phyloP scores from a whole-genome alignment of 2,797 vertebrate species.

The Lophius americanus region DNA sequence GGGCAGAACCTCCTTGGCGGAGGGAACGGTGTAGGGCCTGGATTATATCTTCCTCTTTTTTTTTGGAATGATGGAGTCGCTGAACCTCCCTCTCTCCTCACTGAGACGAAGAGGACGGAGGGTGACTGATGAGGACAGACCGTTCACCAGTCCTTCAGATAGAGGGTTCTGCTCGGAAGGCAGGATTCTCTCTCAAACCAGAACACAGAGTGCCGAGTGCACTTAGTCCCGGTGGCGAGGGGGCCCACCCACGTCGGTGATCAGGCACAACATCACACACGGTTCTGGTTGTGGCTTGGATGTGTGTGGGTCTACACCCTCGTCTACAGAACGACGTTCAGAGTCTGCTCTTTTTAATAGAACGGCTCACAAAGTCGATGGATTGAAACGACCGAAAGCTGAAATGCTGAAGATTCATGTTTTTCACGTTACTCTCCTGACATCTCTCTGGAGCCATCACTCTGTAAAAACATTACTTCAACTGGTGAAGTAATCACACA shows the following conservation, averaged over 20 bases:
- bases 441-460: too few species aligned
- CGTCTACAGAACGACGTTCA: neutral
- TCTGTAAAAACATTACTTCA: too few species aligned
- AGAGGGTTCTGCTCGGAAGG: conserved; percentile 24
- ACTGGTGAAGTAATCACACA: too few species aligned
- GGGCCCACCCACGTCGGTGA: conserved; percentile 26
- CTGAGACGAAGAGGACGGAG: conserved; percentile 4
- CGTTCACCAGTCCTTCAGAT: conserved; percentile 33
- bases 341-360: neutral
- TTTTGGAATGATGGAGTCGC: conserved; percentile 7
- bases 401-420: neutral
- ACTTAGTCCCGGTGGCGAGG: conserved; percentile 24
- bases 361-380: neutral
- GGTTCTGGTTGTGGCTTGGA: conserved; percentile 3
- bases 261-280: conserved; percentile 17
- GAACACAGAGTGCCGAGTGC: conserved; percentile 37
- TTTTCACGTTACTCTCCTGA: too few species aligned
- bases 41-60: neutral
- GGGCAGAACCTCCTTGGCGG: too few species aligned
- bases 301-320: neutral
- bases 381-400: neutral
- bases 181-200: conserved; percentile 39
- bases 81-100: conserved; percentile 17
- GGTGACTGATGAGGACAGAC: conserved; percentile 30
- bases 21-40: neutral